Evolutionary conservation across 1,140 invertebrate genomes (phyloP).

Genomic region (Eurytemora carolleeae): DNA sequence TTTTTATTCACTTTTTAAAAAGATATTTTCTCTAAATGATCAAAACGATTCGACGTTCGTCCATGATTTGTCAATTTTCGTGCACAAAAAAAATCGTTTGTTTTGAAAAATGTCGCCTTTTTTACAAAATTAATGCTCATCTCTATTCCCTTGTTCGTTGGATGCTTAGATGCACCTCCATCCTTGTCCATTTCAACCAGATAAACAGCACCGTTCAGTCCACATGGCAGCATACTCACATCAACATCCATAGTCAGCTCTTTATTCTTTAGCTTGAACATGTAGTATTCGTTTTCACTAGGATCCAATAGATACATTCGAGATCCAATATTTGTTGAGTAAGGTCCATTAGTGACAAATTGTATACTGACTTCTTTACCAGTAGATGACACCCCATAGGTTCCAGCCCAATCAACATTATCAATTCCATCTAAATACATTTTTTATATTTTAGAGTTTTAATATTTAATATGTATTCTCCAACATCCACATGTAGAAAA

Average conservation of each 20-base stretch:
- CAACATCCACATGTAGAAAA: background rate
- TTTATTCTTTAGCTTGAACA: conserved; percentile 19
- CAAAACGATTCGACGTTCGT: no score
- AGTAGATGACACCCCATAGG: conserved; percentile 16
- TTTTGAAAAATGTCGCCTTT: no score
- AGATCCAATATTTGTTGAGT: conserved; percentile 19
- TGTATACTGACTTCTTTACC: conserved; percentile 15
- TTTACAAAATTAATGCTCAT: no score
- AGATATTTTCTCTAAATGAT: no score
- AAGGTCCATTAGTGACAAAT: conserved; percentile 18
- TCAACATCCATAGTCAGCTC: conserved; percentile 20
- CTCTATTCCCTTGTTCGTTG: no score
- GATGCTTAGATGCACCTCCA: conserved; percentile 17
- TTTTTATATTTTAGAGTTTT: background rate
- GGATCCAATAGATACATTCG: conserved; percentile 19
- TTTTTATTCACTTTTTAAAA: no score
- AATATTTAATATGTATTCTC: background rate
- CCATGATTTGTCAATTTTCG: no score
- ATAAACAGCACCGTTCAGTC: conserved; percentile 20
- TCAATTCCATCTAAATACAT: conserved; percentile 18
- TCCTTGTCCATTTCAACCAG: conserved; percentile 20
- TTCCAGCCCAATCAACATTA: conserved; percentile 17
- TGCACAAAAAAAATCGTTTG: no score
- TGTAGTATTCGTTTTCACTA: conserved; percentile 16
- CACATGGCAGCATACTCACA: conserved; percentile 17